phyloP scores from a whole-genome alignment of 2,888 invertebrate species.

The Enoplolaimus lenunculus region DNA sequence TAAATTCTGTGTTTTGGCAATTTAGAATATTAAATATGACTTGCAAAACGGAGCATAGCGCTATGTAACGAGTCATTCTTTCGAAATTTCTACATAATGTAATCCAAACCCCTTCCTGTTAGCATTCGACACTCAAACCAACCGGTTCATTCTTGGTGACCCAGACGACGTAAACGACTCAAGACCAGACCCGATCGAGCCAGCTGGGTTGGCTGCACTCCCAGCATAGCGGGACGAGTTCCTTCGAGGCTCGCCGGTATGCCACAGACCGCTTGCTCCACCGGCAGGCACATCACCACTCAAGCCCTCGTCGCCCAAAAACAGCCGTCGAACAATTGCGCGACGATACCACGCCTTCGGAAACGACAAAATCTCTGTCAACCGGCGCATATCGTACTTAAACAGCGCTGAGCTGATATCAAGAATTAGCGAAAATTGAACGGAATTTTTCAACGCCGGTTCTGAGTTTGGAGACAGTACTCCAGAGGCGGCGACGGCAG shows the following conservation, averaged over 20 bases:
- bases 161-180: conserved; percentile 13
- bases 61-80: too few species aligned
- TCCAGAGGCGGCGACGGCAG: neutral
- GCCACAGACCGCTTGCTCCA: neutral
- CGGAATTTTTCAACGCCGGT: conserved; percentile 20
- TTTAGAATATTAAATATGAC: too few species aligned
- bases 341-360: conserved; percentile 97
- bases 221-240: too few species aligned
- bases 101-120: too few species aligned
- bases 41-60: too few species aligned
- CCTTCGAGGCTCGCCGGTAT: too few species aligned
- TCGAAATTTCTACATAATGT: too few species aligned
- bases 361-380: conserved; percentile 90
- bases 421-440: conserved; percentile 30
- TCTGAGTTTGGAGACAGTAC: neutral
- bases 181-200: conserved; percentile 3
- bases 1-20: too few species aligned
- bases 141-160: conserved; percentile 6
- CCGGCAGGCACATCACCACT: neutral
- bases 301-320: conserved; percentile 68
- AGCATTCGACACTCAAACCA: too few species aligned
- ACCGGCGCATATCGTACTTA: conserved; percentile 91
- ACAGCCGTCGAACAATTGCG: conserved; percentile 75
- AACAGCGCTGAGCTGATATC: conserved; percentile 51
- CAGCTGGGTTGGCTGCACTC: neutral